Evolutionary conservation across 64 coral and sea anemone genomes (phyloP).

Genomic region (Exaiptasia diaphana): DNA sequence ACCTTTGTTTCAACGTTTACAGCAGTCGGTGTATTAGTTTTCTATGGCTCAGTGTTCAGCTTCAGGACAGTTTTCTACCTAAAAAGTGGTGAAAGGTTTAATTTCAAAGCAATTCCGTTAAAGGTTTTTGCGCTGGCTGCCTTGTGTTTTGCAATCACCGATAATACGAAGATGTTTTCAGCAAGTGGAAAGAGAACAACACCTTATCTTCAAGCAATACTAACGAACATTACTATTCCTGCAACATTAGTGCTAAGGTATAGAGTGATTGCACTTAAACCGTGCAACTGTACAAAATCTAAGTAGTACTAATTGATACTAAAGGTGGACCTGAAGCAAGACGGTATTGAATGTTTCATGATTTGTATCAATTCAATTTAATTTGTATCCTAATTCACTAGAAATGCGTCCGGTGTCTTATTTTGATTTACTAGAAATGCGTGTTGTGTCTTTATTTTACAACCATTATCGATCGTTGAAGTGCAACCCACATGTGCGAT

Average conservation of each 20-base stretch:
- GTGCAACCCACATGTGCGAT: too few relatives aligned
- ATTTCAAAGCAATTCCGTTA: neutral
- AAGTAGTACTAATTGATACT: too few relatives aligned
- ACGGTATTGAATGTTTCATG: neutral
- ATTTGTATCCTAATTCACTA: neutral
- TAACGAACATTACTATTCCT: conserved; percentile 64
- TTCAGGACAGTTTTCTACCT: neutral
- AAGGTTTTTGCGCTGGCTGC: too few relatives aligned
- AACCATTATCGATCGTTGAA: too few relatives aligned
- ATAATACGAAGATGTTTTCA: conserved; percentile 38
- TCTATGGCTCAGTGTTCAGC: conserved; percentile 50
- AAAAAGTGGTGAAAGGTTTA: neutral
- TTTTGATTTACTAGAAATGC: too few relatives aligned
- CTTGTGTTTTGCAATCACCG: conserved; percentile 1
- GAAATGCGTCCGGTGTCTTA: too few relatives aligned
- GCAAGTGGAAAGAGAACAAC: conserved; percentile 62
- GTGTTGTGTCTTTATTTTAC: too few relatives aligned
- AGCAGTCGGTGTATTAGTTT: neutral
- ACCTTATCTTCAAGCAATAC: conserved; percentile 67
- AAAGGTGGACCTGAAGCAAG: too few relatives aligned
- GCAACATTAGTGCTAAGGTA: conserved; percentile 58
- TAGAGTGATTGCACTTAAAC: neutral
- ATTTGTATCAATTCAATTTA: neutral
- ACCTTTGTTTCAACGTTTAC: conserved; percentile 50
- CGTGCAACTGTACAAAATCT: neutral